A percentile compares a stretch with the other conserved stretches of the same genome.
Conservation (phyloP, 1,140 invertebrate species). For the Orius laevigatus region DNA sequence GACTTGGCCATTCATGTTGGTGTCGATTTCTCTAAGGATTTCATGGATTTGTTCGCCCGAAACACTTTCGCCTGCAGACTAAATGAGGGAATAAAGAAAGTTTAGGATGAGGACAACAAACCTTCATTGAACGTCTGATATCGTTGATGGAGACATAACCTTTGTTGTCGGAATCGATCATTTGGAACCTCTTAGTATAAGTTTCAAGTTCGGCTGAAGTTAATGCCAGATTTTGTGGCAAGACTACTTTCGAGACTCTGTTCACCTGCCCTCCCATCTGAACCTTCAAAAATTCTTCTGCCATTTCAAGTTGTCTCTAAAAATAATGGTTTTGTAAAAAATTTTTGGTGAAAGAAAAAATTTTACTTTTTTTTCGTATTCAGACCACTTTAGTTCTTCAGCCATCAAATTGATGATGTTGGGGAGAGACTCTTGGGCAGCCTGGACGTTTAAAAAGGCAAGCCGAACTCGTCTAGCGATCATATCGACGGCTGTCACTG, state of each 20-base stretch:
- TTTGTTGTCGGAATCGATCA: conserved; percentile 89
- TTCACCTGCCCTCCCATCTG: conserved; percentile 97
- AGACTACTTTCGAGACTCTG: conserved; percentile 65
- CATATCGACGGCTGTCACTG: conserved; percentile 90
- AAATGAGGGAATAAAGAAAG: conserved; percentile 21
- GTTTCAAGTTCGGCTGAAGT: conserved; percentile 86
- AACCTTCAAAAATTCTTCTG: conserved; percentile 67
- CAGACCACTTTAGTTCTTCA: conserved; percentile 86
- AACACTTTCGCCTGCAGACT: conserved; percentile 58
- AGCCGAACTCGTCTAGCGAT: conserved; percentile 82
- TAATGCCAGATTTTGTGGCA: conserved; percentile 68
- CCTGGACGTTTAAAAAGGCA: conserved; percentile 92
- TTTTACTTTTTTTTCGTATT: conserved; percentile 51
- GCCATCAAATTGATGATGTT: conserved; percentile 89
- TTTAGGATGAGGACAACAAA: conserved; percentile 29
- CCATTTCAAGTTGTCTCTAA: conserved; percentile 59
- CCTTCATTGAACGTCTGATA: conserved; percentile 84
- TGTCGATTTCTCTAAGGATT: conserved; percentile 93
- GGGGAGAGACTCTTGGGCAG: conserved; percentile 88
- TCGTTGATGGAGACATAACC: conserved; percentile 97
- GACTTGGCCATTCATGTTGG: conserved; percentile 98
- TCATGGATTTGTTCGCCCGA: conserved; percentile 92
- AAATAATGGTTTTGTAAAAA: conserved; percentile 18
- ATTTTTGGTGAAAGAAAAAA: conserved; percentile 4
- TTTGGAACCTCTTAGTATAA: conserved; percentile 88